Conservation (phyloP, 2,888 invertebrate genomes). For the Agrotis clavis region DNA sequence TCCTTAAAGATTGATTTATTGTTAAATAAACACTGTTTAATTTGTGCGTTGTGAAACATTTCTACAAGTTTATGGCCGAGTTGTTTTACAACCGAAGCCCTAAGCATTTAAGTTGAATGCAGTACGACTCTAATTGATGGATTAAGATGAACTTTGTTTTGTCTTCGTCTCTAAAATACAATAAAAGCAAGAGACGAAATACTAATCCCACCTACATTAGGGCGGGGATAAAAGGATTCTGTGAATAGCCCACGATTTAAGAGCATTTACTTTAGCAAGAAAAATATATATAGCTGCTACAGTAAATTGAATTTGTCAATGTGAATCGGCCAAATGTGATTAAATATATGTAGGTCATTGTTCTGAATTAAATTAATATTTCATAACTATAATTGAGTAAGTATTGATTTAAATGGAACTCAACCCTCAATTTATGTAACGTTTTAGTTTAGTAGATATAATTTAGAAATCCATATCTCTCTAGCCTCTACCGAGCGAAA, state of each 20-base stretch:
- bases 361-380: constrained; percentile 21
- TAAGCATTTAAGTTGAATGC: constrained; percentile 57
- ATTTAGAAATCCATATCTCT: constrained; percentile 35
- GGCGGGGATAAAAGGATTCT: constrained; percentile 64
- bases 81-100: constrained; percentile 48
- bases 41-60: constrained; percentile 34
- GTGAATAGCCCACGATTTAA: constrained; percentile 57
- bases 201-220: constrained; percentile 67
- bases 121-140: constrained; percentile 62
- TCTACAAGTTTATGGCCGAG: constrained; percentile 38
- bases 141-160: constrained; percentile 64
- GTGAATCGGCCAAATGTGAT: constrained; percentile 7
- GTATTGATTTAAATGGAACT: constrained; percentile 18
- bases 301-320: constrained; percentile 40
- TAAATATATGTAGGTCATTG: constrained; percentile 19
- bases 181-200: constrained; percentile 65
- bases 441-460: constrained; percentile 21
- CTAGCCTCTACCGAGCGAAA: constrained; percentile 21
- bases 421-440: constrained; percentile 21
- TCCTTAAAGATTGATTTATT: neutral
- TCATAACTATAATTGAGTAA: constrained; percentile 21
- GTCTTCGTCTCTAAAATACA: constrained; percentile 62
- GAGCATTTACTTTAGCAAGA: constrained; percentile 49
- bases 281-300: constrained; percentile 38
- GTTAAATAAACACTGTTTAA: neutral